Base-by-base conservation (phyloP, 2,797 vertebrate species). In the Emydoidea blandingii region DNA sequence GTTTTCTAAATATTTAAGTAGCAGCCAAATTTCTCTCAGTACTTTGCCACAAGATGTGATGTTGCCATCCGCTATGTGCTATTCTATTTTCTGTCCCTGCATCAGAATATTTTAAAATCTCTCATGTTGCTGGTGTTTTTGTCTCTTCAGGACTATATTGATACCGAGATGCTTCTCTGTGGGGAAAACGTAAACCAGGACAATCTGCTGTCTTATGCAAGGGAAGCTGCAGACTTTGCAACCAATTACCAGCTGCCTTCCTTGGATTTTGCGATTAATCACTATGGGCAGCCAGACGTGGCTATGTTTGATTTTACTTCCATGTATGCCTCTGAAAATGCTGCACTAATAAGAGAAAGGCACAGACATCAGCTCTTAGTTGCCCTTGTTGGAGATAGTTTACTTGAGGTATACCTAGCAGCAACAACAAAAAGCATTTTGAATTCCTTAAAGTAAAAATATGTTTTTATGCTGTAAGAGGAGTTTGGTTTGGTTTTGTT, bases 221-320 rank as follows among this genome's bases (percentile, higher is more conserved):
- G 99, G 12, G 99, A 99, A 97, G 99, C 99, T 57, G 99, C 99
- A 49, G 99, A 99, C 98, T 99, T 99, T 88, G 99, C 99, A 96
- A 99, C 99, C 89, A 98, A 99, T 96, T 99, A 99, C 97, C 99
- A 99, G 96, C 98, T 99, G 96, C 99, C 99, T 23, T 99, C 99
- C 3, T 98, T 99, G 96, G 99, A 99, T 97, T 99, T 99, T 92
- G 99, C 99, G 95, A 98, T 99, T 92, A 99, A 99, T 98, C 99
- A 99, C 98, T 99, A 98, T 0, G 98, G 98, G 82, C 99, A 99
- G 96, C 99, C 99, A 10, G 99, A 99, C 29, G 99, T 99, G 91
- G 99, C 99, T 49, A 99, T 99, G 99, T 99, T 99, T 74, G 99
- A 99, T 98, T 99, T 99, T 96, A 99, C 99, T n/a, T 99, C 98